Evolutionary conservation across 2,888 invertebrate species (phyloP).

Genomic region (Diogma glabrata): DNA sequence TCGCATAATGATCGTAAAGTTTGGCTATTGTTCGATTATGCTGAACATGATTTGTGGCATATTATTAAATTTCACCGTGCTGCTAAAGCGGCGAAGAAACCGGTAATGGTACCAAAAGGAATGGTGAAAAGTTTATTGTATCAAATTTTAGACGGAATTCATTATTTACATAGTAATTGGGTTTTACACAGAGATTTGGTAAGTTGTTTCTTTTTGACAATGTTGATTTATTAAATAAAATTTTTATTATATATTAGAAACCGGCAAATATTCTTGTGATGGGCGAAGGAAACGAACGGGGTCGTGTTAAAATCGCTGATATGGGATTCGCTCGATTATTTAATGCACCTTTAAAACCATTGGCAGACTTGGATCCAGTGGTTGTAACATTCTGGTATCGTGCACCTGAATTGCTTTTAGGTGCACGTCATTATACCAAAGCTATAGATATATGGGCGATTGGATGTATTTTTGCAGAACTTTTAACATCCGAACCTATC

Average conservation of each 20-base stretch:
- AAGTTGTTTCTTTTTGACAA: slow-evolving; percentile 26
- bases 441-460: slow-evolving; percentile 99
- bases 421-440: slow-evolving; percentile 95
- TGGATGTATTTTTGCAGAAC: slow-evolving; percentile 97
- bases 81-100: slow-evolving; percentile 94
- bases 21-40: slow-evolving; percentile 95
- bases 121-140: slow-evolving; percentile 97
- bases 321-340: slow-evolving; percentile 99
- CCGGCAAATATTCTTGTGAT: slow-evolving; percentile 98
- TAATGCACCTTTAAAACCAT: slow-evolving; percentile 92
- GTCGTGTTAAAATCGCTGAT: slow-evolving; percentile 95
- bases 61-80: slow-evolving; percentile 98
- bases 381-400: slow-evolving; percentile 99
- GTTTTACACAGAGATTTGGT: slow-evolving; percentile 94
- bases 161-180: slow-evolving; percentile 98
- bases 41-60: slow-evolving; percentile 99
- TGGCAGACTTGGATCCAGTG: slow-evolving; percentile 97
- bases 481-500: slow-evolving; percentile 97
- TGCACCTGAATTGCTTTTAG: slow-evolving; percentile 88
- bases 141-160: slow-evolving; percentile 97
- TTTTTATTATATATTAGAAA: slow-evolving; percentile 48
- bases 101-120: slow-evolving; percentile 89
- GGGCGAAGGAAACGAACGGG: slow-evolving; percentile 96
- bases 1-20: slow-evolving; percentile 95
- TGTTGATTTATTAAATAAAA: background rate